Evolutionary conservation across 2,113 vertebrate species (phyloP).

Genomic region (Variabilichromis moorii): DNA sequence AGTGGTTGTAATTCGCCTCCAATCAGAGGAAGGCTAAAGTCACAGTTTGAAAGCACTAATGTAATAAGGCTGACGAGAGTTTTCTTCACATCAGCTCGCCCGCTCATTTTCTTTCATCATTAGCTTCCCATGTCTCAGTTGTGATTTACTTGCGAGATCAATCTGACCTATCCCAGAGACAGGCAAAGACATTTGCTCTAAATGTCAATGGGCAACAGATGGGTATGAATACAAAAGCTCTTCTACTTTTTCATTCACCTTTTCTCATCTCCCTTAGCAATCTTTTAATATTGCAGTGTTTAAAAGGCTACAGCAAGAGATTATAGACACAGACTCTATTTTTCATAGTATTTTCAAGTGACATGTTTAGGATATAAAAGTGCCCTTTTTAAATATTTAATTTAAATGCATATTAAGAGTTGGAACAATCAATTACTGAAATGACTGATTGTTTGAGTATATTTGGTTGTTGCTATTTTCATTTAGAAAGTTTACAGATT

Average conservation of each 20-base stretch:
- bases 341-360: neutral
- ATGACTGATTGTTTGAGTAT: neutral
- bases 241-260: neutral
- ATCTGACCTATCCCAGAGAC: neutral
- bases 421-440: neutral
- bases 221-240: slow-evolving; percentile 1
- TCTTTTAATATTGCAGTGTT: neutral
- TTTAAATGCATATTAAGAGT: neutral
- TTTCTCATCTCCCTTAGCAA: neutral
- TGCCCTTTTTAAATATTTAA: neutral
- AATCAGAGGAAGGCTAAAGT: neutral
- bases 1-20: neutral
- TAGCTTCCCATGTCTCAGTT: neutral
- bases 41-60: slow-evolving; percentile 10
- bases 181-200: neutral
- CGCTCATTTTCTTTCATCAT: neutral
- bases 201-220: slow-evolving; percentile 27
- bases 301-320: neutral
- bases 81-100: neutral
- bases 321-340: neutral
- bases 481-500: neutral
- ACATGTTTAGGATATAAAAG: neutral
- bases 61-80: slow-evolving; percentile 18
- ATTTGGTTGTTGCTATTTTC: neutral
- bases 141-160: slow-evolving; percentile 12